phyloP scores from a whole-genome alignment of 2,888 invertebrate genomes.

The Brachylomia viminalis region DNA sequence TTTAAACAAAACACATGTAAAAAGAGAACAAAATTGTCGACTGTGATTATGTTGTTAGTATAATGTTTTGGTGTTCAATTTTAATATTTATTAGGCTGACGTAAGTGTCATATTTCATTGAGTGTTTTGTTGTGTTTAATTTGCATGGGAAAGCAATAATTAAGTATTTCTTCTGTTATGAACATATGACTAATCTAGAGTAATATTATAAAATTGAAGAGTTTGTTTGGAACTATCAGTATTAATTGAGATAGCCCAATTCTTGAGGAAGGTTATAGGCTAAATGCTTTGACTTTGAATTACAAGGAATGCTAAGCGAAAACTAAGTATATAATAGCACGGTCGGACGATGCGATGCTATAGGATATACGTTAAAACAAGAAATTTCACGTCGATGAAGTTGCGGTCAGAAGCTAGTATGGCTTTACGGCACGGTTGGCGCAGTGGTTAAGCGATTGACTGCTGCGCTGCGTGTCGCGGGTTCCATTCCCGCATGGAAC shows the following conservation, averaged over 20 bases:
- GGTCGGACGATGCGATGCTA: neutral
- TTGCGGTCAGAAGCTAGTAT: neutral
- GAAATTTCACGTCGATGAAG: neutral
- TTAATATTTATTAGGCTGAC: constrained; percentile 45
- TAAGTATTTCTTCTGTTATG: neutral
- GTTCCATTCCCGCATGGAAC: no score
- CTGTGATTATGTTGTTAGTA: constrained; percentile 58
- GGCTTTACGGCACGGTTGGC: no score
- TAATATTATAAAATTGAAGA: neutral
- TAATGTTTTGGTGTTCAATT: constrained; percentile 41
- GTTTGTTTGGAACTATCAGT: neutral
- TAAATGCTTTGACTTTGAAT: no score
- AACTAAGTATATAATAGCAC: neutral
- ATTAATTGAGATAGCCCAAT: neutral
- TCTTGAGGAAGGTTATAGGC: neutral
- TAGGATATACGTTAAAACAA: neutral
- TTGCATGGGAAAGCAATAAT: constrained; percentile 56
- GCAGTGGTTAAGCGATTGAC: no score
- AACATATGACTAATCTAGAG: constrained; percentile 1
- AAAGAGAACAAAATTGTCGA: constrained; percentile 60
- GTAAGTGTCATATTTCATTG: constrained; percentile 45
- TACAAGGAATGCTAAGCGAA: neutral
- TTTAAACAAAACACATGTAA: constrained; percentile 77
- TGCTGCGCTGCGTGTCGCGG: no score
- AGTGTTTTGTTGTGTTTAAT: constrained; percentile 33